Conservation (phyloP, 2,888 invertebrate genomes). For the Stegana nigrithorax region DNA sequence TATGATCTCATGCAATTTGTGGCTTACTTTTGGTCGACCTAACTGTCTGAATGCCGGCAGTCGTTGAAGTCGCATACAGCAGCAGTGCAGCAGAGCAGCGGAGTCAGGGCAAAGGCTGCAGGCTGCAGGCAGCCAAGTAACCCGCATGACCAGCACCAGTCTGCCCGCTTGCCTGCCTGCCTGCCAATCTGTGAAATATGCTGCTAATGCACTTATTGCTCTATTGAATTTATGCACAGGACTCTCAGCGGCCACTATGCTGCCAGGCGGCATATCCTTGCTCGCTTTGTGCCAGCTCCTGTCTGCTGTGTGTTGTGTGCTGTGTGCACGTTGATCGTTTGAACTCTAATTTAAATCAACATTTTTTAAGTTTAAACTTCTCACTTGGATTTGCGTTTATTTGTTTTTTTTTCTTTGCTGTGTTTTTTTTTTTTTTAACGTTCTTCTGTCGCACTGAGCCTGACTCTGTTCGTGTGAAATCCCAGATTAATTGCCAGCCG, state of each 20-base stretch:
- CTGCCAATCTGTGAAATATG: slow-evolving; percentile 59
- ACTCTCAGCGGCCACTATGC: too few species aligned
- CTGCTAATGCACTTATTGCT: slow-evolving; percentile 59
- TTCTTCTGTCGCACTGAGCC: neutral
- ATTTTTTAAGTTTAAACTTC: slow-evolving; percentile 3
- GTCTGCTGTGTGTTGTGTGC: too few species aligned
- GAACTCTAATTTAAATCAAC: slow-evolving; percentile 20
- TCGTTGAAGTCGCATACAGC: neutral
- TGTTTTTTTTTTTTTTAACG: neutral
- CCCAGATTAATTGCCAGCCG: slow-evolving; percentile 16
- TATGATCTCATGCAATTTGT: slow-evolving; percentile 59
- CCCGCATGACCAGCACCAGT: too few species aligned
- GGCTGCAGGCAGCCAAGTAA: too few species aligned
- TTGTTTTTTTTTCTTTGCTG: neutral
- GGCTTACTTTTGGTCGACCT: slow-evolving; percentile 52
- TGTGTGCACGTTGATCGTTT: slow-evolving; percentile 14
- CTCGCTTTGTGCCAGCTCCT: too few species aligned
- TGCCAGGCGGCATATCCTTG: too few species aligned
- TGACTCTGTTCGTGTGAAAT: slow-evolving; percentile 7
- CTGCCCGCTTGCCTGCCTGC: slow-evolving; percentile 29
- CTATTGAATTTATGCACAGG: slow-evolving; percentile 51
- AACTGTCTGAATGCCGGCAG: slow-evolving; percentile 32
- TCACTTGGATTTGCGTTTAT: too few species aligned
- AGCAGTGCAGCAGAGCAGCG: too few species aligned
- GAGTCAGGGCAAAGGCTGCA: too few species aligned